Conservation (phyloP, 2,888 invertebrate genomes). For the Oscheius sp. region DNA sequence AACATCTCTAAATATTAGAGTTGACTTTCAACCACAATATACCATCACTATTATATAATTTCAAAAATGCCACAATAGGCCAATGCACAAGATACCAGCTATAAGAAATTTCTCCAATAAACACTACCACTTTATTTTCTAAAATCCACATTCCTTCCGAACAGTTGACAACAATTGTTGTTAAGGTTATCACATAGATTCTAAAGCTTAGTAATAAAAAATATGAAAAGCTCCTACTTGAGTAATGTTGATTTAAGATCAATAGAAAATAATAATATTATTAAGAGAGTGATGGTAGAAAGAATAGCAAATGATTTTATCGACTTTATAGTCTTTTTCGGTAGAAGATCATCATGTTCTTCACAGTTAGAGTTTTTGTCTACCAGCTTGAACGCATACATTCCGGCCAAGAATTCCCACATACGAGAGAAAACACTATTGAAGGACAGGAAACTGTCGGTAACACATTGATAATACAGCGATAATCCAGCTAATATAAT, state of each 20-base stretch:
- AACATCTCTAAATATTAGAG: not conserved
- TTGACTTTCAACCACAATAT: too few species aligned
- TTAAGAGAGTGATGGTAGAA: too few species aligned
- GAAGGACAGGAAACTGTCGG: slow-evolving; percentile 2
- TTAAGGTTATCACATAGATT: not conserved
- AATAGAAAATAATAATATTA: too few species aligned
- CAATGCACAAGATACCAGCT: slow-evolving; percentile 19
- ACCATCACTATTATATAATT: not conserved
- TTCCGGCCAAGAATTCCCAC: slow-evolving; percentile 14
- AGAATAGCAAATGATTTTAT: too few species aligned
- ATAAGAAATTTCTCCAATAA: slow-evolving; percentile 8
- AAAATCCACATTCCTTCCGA: not conserved
- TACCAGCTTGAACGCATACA: too few species aligned
- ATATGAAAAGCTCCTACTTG: too few species aligned
- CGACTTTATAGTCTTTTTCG: too few species aligned
- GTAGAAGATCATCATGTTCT: too few species aligned
- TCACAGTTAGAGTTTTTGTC: not conserved
- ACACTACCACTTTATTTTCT: not conserved
- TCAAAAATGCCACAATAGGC: slow-evolving; percentile 2
- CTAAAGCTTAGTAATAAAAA: not conserved
- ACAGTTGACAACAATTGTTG: not conserved
- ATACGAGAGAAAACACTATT: slow-evolving; percentile 11
- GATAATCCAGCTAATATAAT: not conserved
- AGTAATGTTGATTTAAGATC: not conserved
- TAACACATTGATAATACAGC: not conserved